phyloP scores from a whole-genome alignment of 2,797 vertebrate species.

The Gallirallus australis region DNA sequence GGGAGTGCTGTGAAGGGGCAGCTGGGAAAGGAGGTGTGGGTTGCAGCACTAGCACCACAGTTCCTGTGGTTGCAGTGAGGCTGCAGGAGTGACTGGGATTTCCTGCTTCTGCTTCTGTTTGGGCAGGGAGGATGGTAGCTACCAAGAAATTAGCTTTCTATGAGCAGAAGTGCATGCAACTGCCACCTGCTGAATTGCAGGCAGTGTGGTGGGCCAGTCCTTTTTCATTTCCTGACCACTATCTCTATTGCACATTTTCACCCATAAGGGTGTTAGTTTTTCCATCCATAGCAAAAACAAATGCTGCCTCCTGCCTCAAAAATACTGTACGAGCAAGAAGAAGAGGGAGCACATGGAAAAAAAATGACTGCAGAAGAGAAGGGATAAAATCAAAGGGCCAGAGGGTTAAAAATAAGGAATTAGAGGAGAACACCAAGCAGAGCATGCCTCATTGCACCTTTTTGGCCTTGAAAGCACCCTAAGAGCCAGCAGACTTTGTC shows the following conservation, averaged over 20 bases:
- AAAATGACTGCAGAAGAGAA: not conserved
- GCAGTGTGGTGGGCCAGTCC: not conserved
- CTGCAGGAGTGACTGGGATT: not conserved
- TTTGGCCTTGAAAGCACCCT: not conserved
- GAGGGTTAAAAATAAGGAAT: not conserved
- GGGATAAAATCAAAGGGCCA: not conserved
- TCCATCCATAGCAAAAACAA: not conserved
- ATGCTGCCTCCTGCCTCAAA: not conserved
- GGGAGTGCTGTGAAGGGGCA: too few species aligned
- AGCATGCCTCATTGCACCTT: not conserved
- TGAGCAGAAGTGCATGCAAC: not conserved
- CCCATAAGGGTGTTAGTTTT: not conserved
- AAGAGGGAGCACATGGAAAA: not conserved
- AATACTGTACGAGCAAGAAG: not conserved
- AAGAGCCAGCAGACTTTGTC: not conserved
- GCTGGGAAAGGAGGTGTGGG: not conserved
- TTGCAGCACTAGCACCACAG: rapidly evolving
- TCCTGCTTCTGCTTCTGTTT: not conserved
- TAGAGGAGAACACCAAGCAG: not conserved
- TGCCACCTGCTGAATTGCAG: not conserved
- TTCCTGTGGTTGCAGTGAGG: not conserved
- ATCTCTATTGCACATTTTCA: not conserved
- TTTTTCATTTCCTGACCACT: not conserved
- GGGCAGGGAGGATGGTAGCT: not conserved
- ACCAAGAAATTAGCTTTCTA: not conserved